A percentile compares a stretch with the other conserved stretches of the same genome.
phyloP scores from a whole-genome alignment of 2,797 vertebrate species.

The Lagodon rhomboides region DNA sequence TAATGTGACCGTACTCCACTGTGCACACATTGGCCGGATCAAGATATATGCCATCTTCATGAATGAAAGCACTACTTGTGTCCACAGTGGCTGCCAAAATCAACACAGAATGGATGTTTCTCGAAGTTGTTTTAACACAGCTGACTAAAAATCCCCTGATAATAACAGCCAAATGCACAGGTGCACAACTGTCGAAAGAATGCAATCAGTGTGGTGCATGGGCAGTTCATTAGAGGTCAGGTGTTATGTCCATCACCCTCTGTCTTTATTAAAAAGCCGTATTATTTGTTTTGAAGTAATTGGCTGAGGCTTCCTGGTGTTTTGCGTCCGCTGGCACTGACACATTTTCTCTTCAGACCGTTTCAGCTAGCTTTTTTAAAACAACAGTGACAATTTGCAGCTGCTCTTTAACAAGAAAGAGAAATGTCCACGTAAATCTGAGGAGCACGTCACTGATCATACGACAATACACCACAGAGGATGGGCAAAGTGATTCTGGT shows the following conservation, averaged over 20 bases:
- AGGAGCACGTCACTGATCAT: constrained; percentile 16
- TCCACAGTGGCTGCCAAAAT: no score
- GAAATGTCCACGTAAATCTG: neutral
- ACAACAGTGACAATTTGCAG: constrained; percentile 25
- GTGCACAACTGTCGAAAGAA: constrained; percentile 22
- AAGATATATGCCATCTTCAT: no score
- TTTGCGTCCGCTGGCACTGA: neutral
- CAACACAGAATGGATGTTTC: no score
- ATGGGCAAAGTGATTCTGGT: neutral
- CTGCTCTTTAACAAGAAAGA: constrained; percentile 27
- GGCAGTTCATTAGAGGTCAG: constrained; percentile 20
- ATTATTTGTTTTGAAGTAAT: constrained; percentile 13
- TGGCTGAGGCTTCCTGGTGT: neutral
- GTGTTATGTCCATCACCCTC: neutral
- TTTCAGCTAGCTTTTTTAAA: constrained; percentile 35
- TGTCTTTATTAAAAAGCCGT: constrained; percentile 7
- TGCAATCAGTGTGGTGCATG: constrained; percentile 10
- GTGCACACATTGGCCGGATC: no score
- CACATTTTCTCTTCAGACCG: neutral
- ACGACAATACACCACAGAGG: neutral
- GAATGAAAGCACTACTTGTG: no score
- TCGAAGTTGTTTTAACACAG: constrained; percentile 14
- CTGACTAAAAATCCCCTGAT: constrained; percentile 13
- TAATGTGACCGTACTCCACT: no score
- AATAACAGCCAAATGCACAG: constrained; percentile 17